phyloP scores from a whole-genome alignment of 1,140 invertebrate species.

The Pseudobourletiella spinata region DNA sequence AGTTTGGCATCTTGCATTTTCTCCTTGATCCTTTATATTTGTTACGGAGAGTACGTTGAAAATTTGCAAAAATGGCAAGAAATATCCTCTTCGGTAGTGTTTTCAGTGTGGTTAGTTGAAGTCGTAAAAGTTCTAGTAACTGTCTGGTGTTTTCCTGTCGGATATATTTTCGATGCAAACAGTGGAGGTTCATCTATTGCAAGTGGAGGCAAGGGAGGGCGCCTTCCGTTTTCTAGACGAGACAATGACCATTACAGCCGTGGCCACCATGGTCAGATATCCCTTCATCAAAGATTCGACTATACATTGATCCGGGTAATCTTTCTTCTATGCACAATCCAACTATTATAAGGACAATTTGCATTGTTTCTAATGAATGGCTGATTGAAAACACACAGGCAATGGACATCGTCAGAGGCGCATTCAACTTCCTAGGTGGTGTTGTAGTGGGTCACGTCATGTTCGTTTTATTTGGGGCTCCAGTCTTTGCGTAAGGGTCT shows the following conservation, averaged over 20 bases:
- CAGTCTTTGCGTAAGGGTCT: slow-evolving; percentile 23
- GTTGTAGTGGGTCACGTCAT: slow-evolving; percentile 23
- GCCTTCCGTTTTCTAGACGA: slow-evolving; percentile 8
- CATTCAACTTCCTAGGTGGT: slow-evolving; percentile 10
- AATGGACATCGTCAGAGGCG: slow-evolving; percentile 12
- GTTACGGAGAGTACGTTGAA: too few species aligned
- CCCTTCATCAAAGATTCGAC: neutral
- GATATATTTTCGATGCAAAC: neutral
- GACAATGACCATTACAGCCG: neutral
- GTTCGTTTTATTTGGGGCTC: slow-evolving; percentile 32
- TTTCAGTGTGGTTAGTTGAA: slow-evolving; percentile 14
- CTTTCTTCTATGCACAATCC: neutral
- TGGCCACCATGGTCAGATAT: neutral
- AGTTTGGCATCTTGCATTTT: neutral
- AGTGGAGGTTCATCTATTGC: neutral
- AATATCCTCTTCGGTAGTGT: slow-evolving; percentile 14
- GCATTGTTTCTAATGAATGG: neutral
- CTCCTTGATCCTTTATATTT: neutral
- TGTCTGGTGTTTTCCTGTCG: neutral
- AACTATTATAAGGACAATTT: neutral
- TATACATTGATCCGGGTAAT: neutral
- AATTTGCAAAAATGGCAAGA: slow-evolving; percentile 7
- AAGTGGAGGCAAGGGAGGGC: too few species aligned
- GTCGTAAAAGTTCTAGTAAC: slow-evolving; percentile 13
- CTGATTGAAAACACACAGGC: neutral